phyloP scores from a whole-genome alignment of 2,113 vertebrate species.

The Pteruthius melanotis region DNA sequence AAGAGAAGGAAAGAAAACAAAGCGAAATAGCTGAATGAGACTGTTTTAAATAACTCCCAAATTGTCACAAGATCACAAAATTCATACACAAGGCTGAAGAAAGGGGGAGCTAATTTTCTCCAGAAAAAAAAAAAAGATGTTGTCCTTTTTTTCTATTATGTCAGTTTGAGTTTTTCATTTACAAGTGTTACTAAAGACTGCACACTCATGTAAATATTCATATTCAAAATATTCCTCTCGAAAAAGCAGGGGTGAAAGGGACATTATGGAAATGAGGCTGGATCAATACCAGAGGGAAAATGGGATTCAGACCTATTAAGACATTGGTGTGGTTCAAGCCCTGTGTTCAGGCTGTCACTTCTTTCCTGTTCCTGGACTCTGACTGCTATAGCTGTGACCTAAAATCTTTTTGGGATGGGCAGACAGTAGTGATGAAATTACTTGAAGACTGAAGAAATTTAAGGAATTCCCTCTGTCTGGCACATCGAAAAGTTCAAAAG shows the following conservation, averaged over 20 bases:
- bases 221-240: background rate
- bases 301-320: background rate
- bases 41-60: background rate
- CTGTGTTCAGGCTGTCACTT: background rate
- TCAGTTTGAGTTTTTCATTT: background rate
- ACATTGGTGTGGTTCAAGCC: background rate
- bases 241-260: background rate
- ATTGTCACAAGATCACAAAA: background rate
- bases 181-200: background rate
- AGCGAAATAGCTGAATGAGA: background rate
- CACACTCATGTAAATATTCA: background rate
- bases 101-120: slow-evolving; percentile 43
- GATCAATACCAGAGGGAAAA: background rate
- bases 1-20: background rate
- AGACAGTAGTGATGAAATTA: background rate
- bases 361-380: background rate
- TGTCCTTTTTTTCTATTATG: background rate
- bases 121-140: background rate
- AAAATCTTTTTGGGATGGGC: background rate
- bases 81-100: background rate
- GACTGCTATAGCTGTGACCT: background rate
- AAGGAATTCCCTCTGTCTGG: background rate
- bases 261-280: background rate
- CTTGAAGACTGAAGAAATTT: background rate
- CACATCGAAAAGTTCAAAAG: background rate